phyloP scores from a whole-genome alignment of 2,797 vertebrate genomes.

The Momotus momota region DNA sequence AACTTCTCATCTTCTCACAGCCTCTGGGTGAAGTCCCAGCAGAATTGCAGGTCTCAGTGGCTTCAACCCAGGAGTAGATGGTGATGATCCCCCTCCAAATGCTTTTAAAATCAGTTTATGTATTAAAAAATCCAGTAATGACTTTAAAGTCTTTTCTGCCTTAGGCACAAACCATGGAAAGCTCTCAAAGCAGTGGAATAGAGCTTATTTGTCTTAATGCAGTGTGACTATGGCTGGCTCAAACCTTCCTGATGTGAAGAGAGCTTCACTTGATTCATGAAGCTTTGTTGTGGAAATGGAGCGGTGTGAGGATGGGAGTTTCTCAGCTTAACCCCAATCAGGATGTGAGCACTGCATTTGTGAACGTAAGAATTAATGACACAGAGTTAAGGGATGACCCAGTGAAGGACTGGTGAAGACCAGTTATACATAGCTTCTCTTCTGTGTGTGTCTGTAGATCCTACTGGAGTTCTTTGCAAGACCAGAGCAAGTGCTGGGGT shows the following conservation, averaged over 20 bases:
- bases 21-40: not conserved
- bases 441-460: accelerated
- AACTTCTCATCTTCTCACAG: not conserved
- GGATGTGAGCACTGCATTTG: not conserved
- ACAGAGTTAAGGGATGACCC: not conserved
- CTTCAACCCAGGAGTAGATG: not conserved
- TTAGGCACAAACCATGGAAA: not conserved
- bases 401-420: not conserved
- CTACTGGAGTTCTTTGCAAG: not conserved
- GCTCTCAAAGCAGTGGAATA: not conserved
- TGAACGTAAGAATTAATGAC: accelerated
- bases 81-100: accelerated
- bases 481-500: not conserved
- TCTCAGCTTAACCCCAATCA: not conserved
- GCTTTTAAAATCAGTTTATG: accelerated
- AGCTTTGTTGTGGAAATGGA: not conserved
- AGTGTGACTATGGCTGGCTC: not conserved
- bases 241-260: not conserved
- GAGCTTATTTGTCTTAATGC: not conserved
- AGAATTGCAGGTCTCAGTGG: accelerated
- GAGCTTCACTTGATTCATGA: not conserved
- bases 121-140: accelerated
- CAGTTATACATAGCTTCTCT: not conserved
- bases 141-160: not conserved
- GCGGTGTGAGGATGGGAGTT: not conserved